Conservation (phyloP, 2,797 vertebrate species). For the Cottoperca gobio region DNA sequence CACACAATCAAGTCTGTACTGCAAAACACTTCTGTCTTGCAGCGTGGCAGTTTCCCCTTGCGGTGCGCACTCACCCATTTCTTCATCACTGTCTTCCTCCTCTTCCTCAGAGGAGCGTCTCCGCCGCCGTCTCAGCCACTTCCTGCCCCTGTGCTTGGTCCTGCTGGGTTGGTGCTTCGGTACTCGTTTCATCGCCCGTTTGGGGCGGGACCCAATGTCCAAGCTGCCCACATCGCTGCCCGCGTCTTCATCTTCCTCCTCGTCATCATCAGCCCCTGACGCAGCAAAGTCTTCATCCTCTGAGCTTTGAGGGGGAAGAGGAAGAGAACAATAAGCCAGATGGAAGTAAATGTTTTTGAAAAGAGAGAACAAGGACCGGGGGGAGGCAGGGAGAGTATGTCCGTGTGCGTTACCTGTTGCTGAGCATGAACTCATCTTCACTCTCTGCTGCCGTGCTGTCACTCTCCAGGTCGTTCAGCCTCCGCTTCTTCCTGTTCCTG, state of each 20-base stretch:
- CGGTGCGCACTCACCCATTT: constrained; percentile 71
- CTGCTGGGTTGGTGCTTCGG: constrained; percentile 38
- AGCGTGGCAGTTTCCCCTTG: neutral
- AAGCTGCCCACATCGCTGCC: constrained; percentile 89
- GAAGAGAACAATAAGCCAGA: neutral
- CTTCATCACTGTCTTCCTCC: constrained; percentile 82
- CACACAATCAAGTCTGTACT: neutral
- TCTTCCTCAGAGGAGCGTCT: constrained; percentile 92
- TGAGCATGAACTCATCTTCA: constrained; percentile 96
- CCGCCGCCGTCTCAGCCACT: constrained; percentile 74
- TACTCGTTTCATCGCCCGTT: constrained; percentile 75
- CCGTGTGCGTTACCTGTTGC: constrained; percentile 87
- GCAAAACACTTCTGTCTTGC: too few relatives aligned
- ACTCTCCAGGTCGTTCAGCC: constrained; percentile 96
- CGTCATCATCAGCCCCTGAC: constrained; percentile 91
- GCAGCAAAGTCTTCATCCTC: constrained; percentile 93
- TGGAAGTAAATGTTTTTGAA: neutral
- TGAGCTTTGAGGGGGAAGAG: constrained; percentile 79
- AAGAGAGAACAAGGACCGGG: neutral
- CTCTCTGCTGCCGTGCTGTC: constrained; percentile 96
- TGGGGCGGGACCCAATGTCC: constrained; percentile 80
- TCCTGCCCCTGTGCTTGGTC: constrained; percentile 56
- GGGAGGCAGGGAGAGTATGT: too few relatives aligned
- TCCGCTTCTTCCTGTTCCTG: constrained; percentile 91
- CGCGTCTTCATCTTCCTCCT: constrained; percentile 90